A percentile compares a stretch with the other conserved stretches of the same genome.
phyloP scores from a whole-genome alignment of 2,888 invertebrate species.

The Cephonodes hylas region DNA sequence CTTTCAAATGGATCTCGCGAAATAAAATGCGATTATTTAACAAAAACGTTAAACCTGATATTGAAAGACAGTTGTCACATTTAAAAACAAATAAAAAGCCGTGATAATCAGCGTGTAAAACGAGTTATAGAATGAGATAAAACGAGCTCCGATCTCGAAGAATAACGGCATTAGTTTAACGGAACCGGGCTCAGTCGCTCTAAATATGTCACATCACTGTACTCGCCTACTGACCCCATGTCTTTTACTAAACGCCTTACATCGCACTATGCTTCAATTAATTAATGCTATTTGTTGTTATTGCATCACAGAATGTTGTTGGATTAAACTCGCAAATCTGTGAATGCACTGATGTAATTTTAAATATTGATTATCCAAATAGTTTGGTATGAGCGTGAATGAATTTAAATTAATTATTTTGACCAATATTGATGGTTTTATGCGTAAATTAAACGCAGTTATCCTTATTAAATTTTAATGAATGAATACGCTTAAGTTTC shows the following conservation, averaged over 20 bases:
- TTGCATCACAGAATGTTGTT: neutral
- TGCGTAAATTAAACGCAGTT: too few species aligned
- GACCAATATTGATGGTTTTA: neutral
- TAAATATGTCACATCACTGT: constrained; percentile 35
- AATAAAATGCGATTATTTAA: neutral
- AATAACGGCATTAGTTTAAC: constrained; percentile 34
- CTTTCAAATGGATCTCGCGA: neutral
- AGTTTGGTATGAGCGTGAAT: neutral
- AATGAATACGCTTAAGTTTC: neutral
- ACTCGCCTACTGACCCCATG: constrained; percentile 33
- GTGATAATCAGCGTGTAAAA: neutral
- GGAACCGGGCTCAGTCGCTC: constrained; percentile 38
- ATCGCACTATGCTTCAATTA: neutral
- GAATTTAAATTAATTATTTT: neutral
- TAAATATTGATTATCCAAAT: neutral
- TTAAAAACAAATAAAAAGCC: neutral
- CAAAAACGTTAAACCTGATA: neutral
- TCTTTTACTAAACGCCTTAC: constrained; percentile 21
- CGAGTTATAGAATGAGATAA: neutral
- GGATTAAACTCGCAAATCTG: neutral
- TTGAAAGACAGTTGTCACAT: neutral
- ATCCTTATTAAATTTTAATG: neutral
- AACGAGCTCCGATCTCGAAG: constrained; percentile 1
- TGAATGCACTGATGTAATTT: neutral
- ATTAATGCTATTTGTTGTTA: neutral